Conservation (phyloP, 2,797 vertebrate species). For the Chlorospingus semifuscus region DNA sequence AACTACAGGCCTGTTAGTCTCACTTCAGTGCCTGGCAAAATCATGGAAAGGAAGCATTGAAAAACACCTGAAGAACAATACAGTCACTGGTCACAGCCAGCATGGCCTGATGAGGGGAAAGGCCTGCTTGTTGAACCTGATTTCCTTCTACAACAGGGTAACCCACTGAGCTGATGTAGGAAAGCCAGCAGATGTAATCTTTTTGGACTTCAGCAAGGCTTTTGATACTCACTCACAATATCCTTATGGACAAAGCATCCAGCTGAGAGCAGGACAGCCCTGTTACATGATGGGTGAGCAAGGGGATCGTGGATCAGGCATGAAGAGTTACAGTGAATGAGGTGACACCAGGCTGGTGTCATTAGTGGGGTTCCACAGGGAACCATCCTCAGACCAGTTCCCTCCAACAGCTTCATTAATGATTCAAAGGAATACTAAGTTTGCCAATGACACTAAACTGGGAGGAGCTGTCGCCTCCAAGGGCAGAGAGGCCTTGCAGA, state of each 20-base stretch:
- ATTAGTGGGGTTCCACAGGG: not conserved
- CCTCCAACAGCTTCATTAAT: not conserved
- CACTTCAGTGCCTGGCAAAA: not conserved
- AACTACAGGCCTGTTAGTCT: not conserved
- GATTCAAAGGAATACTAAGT: not conserved
- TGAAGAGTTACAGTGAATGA: not conserved
- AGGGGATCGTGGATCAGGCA: not conserved
- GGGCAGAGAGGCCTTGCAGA: not conserved
- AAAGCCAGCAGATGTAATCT: not conserved
- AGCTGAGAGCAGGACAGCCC: not conserved
- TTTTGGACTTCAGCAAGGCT: not conserved
- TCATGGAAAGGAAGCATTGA: not conserved
- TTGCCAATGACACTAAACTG: not conserved
- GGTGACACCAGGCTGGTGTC: not conserved
- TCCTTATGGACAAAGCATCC: rapidly evolving
- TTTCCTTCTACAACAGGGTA: not conserved
- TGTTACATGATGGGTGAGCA: not conserved
- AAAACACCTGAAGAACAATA: not conserved
- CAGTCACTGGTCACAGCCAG: not conserved
- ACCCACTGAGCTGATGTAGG: not conserved
- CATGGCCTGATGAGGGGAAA: rapidly evolving
- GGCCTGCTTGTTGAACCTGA: not conserved
- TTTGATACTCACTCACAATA: not conserved
- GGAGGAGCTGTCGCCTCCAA: not conserved
- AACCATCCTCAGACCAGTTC: not conserved